phyloP scores from a whole-genome alignment of 2,113 vertebrate species.

The Natator depressus region DNA sequence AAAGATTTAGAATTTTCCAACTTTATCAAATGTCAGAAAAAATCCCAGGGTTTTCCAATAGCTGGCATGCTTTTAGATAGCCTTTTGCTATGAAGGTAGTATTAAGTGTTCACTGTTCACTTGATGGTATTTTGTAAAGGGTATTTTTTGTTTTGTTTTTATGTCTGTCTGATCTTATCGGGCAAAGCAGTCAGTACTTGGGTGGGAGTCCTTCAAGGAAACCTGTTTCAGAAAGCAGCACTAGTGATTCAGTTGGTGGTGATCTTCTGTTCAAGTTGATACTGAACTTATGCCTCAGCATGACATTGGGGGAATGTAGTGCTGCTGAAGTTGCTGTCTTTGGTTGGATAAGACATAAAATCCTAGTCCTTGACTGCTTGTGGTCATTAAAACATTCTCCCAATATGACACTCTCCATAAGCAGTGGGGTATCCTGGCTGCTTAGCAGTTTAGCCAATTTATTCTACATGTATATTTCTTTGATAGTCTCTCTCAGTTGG shows the following conservation, averaged over 20 bases:
- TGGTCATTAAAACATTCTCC: neutral
- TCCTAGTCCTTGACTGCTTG: neutral
- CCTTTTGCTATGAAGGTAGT: neutral
- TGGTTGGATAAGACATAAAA: neutral
- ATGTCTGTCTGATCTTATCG: neutral
- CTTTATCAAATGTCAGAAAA: neutral
- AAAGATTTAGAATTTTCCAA: neutral
- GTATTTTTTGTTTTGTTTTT: neutral
- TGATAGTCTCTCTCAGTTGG: neutral
- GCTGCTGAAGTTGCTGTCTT: neutral
- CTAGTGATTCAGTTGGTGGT: neutral
- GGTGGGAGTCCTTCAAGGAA: neutral
- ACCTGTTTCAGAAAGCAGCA: neutral
- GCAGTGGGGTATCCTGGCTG: neutral
- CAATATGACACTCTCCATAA: neutral
- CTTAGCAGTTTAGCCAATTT: neutral
- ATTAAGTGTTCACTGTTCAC: neutral
- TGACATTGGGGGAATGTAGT: neutral
- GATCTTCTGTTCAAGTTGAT: neutral
- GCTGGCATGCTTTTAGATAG: neutral
- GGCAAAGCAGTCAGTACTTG: neutral
- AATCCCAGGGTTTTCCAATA: neutral
- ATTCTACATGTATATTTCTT: slow-evolving; percentile 4
- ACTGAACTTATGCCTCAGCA: neutral
- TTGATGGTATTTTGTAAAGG: neutral